These are phyloP conservation scores for Drosophila takahashii DNA, from an alignment of 1,140 invertebrate species.

Conservation along the genomic window DNA sequence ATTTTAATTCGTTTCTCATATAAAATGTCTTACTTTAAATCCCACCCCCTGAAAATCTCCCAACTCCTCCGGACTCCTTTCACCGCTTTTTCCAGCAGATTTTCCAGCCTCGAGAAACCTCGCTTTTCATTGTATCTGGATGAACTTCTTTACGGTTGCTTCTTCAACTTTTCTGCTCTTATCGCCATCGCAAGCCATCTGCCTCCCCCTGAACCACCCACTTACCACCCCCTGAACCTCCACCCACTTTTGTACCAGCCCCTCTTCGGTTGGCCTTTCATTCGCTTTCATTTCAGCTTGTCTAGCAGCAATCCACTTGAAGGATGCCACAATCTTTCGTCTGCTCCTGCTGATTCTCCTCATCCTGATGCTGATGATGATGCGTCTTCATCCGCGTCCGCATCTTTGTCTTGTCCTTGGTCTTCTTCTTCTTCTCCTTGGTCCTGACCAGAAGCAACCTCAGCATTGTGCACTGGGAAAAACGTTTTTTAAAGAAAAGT, in stretches of 20 bases:
- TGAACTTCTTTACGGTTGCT: conserved; percentile 49
- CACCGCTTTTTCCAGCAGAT: conserved; percentile 5
- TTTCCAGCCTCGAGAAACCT: neutral
- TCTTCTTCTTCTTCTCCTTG: neutral
- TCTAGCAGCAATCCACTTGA: conserved; percentile 75
- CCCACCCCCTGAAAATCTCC: neutral
- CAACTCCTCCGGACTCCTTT: neutral
- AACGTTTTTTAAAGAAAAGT: neutral
- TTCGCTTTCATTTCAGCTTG: conserved; percentile 66
- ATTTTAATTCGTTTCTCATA: conserved; percentile 62
- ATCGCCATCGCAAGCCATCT: conserved; percentile 40
- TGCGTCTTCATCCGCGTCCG: conserved; percentile 24
- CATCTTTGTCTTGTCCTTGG: conserved; percentile 21
- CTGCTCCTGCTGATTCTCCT: conserved; percentile 13
- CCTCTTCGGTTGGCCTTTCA: conserved; percentile 38
- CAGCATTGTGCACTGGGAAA: conserved; percentile 13
- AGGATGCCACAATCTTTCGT: conserved; percentile 72
- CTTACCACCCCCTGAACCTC: neutral
- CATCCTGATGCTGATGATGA: conserved; percentile 1
- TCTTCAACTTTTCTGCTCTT: conserved; percentile 58
- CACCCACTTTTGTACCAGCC: neutral
- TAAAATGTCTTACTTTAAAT: conserved; percentile 57
- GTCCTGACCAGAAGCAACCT: conserved; percentile 17
- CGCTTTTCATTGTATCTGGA: conserved; percentile 43
- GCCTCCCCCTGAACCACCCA: neutral